Base-by-base conservation (phyloP, 2,888 invertebrate species). In the Lottia gigantea region DNA sequence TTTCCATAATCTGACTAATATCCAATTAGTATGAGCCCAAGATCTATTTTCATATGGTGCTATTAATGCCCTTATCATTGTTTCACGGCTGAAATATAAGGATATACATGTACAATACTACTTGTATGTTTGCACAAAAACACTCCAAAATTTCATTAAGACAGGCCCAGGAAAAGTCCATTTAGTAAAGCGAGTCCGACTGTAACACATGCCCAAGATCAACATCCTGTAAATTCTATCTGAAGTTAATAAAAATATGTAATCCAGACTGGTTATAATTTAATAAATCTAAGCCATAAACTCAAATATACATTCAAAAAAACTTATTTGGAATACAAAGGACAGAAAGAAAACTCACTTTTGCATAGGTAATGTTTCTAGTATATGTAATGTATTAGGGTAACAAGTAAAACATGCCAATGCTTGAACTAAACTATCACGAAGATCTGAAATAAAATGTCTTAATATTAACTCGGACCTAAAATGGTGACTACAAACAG, bases 11-110 rank as follows among this genome's bases (percentile, higher is more conserved):
- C 95, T 89, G 23, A 94, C 92, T 55, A 95, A 89, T 74, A 95
- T 92, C 94, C 95, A 95, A 89, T 95, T 95, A 66, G 93, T 94
- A 83, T 95, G 95, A 19, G 94, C 94, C 90, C 90, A 89, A 92
- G 94, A 93, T 47, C 94, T 91, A 86, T 94, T 94, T 87, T 94
- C 94, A 83, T 95, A 95, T 0, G 95, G 94, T 11, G 92, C 91
- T 31, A 95, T 88, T 72, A 95, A 88, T 71, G 93, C 92, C 49
- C 91, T 91, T 0, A 94, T 91, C 90, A 95, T 91, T 15, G 66
- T 76, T 14, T 76, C 74, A 40, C 80, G 78, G 19, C 85, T 84
- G 79, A n/a, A 74, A 74, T 23, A 66, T 61, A 68, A 40, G 40
- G 11, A 40, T n/a, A n/a, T n/a, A n/a, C n/a, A n/a, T n/a, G n/a